Conservation (phyloP, 2,797 vertebrate genomes). For the Oreochromis grahami region DNA sequence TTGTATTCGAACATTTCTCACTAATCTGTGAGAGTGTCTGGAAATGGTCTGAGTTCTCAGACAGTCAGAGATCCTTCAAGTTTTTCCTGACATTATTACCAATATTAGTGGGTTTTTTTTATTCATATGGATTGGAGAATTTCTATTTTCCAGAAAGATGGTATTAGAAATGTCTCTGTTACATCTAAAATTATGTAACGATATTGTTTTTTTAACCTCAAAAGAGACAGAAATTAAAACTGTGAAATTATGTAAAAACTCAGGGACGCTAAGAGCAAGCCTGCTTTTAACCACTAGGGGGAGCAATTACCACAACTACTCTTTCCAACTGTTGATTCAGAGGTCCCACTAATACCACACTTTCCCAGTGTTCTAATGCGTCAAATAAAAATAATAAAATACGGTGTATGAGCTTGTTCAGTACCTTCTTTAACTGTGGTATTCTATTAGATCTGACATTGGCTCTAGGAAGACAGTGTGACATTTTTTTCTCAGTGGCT, state of each 20-base stretch:
- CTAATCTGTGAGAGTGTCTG: neutral
- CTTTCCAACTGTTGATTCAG: neutral
- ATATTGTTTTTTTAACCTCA: neutral
- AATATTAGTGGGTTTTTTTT: neutral
- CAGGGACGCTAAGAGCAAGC: neutral
- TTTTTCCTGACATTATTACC: neutral
- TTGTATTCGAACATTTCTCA: neutral
- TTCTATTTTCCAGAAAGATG: neutral
- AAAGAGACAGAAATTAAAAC: neutral
- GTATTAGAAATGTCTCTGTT: neutral
- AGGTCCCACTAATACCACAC: neutral
- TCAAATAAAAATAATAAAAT: neutral
- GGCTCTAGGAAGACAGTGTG: neutral
- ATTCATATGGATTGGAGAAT: neutral
- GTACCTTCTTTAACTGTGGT: neutral
- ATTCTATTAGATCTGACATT: neutral
- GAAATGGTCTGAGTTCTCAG: neutral
- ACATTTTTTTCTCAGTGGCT: slow-evolving; percentile 21
- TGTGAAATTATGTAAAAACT: neutral
- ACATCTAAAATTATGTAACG: neutral
- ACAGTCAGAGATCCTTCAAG: neutral
- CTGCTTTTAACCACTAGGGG: slow-evolving; percentile 38
- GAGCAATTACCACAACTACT: neutral
- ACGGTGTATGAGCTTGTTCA: neutral
- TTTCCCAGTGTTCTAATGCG: neutral